phyloP scores from a whole-genome alignment of 1,140 invertebrate genomes.

The Drusus annulatus region DNA sequence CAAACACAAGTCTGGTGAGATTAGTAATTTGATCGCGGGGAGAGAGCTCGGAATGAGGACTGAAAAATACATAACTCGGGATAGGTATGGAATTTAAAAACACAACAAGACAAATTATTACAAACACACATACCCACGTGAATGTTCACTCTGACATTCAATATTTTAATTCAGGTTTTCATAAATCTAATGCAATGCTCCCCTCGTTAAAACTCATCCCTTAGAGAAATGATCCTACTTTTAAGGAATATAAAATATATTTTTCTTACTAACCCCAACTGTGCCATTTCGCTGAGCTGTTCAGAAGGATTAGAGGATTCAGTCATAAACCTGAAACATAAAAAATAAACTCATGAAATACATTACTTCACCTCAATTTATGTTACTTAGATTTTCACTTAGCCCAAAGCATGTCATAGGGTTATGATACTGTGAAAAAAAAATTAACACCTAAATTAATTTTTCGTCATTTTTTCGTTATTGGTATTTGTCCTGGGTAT shows the following conservation, averaged over 20 bases:
- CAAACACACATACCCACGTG: not conserved
- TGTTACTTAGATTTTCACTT: not conserved
- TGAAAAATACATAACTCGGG: too few species aligned
- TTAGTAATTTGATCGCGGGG: too few species aligned
- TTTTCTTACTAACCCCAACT: slow-evolving; percentile 9
- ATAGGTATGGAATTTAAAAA: too few species aligned
- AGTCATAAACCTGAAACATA: slow-evolving; percentile 30
- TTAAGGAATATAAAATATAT: not conserved
- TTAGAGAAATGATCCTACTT: not conserved
- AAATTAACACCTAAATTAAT: slow-evolving; percentile 18
- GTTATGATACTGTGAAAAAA: slow-evolving; percentile 32
- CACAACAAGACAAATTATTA: not conserved
- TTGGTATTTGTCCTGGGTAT: not conserved
- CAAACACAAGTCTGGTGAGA: too few species aligned
- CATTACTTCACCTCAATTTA: not conserved
- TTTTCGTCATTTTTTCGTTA: not conserved
- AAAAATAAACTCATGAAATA: slow-evolving; percentile 8
- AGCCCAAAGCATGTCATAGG: slow-evolving; percentile 24
- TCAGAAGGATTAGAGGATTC: not conserved
- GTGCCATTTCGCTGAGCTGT: slow-evolving; percentile 4
- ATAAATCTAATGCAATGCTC: too few species aligned
- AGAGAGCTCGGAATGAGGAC: too few species aligned
- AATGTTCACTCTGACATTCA: not conserved
- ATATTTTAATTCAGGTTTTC: not conserved
- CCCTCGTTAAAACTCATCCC: too few species aligned